A percentile compares a stretch with the other conserved stretches of the same genome.
Evolutionary conservation across 2,113 vertebrate genomes (phyloP).

Genomic region (Barbus barbus): DNA sequence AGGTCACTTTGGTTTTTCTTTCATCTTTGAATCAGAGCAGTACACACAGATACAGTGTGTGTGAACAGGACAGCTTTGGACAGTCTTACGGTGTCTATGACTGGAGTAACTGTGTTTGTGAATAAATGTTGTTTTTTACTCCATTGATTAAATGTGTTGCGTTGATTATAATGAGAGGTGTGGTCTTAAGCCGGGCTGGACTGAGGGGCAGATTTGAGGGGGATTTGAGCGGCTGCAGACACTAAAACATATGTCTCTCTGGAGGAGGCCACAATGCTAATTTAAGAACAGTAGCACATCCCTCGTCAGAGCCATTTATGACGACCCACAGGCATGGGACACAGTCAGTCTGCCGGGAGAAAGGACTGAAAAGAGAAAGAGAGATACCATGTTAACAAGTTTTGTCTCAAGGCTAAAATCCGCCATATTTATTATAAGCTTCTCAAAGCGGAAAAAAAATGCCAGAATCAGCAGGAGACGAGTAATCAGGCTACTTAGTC

Average conservation of each 20-base stretch:
- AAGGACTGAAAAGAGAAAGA: neutral
- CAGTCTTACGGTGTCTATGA: conserved; percentile 3
- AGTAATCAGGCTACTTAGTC: neutral
- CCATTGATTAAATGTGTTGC: conserved; percentile 65
- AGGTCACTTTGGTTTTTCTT: neutral
- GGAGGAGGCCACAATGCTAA: conserved; percentile 68
- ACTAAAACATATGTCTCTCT: conserved; percentile 80
- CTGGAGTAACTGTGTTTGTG: conserved; percentile 33
- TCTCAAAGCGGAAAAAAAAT: neutral
- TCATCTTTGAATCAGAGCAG: neutral
- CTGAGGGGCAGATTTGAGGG: conserved; percentile 58
- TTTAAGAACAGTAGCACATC: conserved; percentile 59
- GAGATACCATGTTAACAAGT: neutral
- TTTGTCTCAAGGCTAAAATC: neutral
- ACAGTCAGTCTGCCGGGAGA: conserved; percentile 7
- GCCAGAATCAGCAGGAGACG: neutral
- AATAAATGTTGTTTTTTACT: conserved; percentile 8
- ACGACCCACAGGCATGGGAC: conserved; percentile 67
- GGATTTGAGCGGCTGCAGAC: conserved; percentile 64
- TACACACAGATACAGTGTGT: neutral
- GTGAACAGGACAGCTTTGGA: neutral
- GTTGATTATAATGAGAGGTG: conserved; percentile 65
- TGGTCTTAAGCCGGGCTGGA: conserved; percentile 59
- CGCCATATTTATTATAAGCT: neutral
- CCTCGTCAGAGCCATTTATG: conserved; percentile 65